Evolutionary conservation across 2,113 vertebrate genomes (phyloP), one percentile per base, ranked within the genome.

Genomic region (Phalacrocorax aristotelis): DNA sequence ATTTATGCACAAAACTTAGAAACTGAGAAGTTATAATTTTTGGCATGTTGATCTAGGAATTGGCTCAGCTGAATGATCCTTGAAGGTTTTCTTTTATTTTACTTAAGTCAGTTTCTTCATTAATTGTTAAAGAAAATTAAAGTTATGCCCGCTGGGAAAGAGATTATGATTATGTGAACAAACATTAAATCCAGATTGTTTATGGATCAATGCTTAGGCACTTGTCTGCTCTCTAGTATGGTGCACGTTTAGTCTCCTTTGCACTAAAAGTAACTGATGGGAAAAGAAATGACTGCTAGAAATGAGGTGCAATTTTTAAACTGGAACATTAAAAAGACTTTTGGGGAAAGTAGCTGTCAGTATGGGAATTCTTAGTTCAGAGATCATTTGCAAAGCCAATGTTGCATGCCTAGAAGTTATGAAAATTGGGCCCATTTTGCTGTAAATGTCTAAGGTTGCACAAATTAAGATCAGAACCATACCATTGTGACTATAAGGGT

Each of bases 121-220:
- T 90, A 90, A 74, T 90, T 94, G 62, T 90, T 93, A 66, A 77
- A 88, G 34, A 54, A 87, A 94, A 80, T 72, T 85, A 77, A 93
- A 66, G 9, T 58, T 78, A 54, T 54, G 7, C 12, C 55, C 20
- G 38, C 5, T 55, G 68, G 49, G 64, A 95, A 77, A 77, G 16
- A 51, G 30, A 77, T 72, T 52, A 46, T 49, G 22, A 62, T 65
- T 87, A 49, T 66, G 38, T 76, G 38, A 90, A 62, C 42, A 84
- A 80, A 66, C 9, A 84, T 80, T 83, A 80, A 83, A 83, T 83
- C 36, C 46, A 62, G 51, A 64, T 32, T 91, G 46, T 77, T 90
- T 78, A 90, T 2, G 13, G 20, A 88, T 51, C 58, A 83, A 36
- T 34, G 62, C 36, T 62, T 74, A 84, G n/a, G 51, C 48, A 30